These are phyloP conservation scores for Matsumyia berberina DNA, from an alignment of 2,888 invertebrate species.

Conservation along the genomic window DNA sequence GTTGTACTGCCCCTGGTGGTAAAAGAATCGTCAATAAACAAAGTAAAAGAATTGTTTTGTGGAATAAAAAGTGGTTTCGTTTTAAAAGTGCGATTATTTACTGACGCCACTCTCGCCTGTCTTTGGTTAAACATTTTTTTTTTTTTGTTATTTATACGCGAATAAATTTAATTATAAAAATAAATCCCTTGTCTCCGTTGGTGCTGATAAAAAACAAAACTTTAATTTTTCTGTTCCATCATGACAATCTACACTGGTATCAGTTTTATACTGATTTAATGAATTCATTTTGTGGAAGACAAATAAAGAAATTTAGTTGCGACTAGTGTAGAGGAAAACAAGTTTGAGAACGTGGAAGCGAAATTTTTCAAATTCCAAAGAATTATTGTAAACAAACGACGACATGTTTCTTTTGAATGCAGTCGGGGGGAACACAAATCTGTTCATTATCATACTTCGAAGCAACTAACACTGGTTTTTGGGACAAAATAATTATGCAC, in stretches of 20 bases:
- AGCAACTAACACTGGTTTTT: not conserved
- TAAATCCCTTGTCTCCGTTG: not conserved
- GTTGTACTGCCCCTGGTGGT: too few relatives aligned
- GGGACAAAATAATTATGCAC: constrained; percentile 15
- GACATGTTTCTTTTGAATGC: constrained; percentile 1
- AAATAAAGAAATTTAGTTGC: not conserved
- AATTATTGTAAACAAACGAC: not conserved
- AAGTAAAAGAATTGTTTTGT: constrained; percentile 40
- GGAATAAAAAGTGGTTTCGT: constrained; percentile 53
- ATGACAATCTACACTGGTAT: constrained; percentile 1
- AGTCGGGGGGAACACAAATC: not conserved
- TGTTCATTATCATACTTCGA: not conserved
- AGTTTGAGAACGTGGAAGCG: not conserved
- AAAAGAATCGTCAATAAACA: constrained; percentile 36
- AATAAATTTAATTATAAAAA: not conserved
- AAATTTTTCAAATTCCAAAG: not conserved
- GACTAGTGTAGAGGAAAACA: not conserved
- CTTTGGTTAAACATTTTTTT: not conserved
- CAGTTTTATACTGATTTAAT: not conserved
- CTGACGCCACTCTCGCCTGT: not conserved
- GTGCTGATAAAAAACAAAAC: not conserved
- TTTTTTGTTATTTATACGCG: not conserved
- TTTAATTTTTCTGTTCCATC: not conserved
- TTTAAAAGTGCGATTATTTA: constrained; percentile 50
- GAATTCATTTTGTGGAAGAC: not conserved